phyloP scores from a whole-genome alignment of 2,797 vertebrate species.

The Cynodonichthys magdalenae region DNA sequence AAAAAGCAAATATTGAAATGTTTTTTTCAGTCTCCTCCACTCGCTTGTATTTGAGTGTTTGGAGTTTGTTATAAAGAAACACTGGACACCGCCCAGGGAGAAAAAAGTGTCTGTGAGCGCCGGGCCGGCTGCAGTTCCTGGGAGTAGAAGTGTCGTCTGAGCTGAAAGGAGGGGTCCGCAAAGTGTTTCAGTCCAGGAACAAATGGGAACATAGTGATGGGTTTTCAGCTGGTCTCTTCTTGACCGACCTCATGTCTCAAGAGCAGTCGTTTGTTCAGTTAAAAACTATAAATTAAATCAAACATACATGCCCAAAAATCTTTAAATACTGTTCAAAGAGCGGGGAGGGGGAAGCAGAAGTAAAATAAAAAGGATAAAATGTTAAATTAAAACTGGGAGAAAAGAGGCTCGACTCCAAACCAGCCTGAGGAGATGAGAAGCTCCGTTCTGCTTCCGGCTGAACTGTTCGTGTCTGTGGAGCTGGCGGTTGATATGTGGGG shows the following conservation, averaged over 20 bases:
- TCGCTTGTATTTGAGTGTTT: slow-evolving; percentile 60
- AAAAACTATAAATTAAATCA: slow-evolving; percentile 85
- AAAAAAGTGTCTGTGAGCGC: slow-evolving; percentile 38
- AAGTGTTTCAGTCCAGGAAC: slow-evolving; percentile 47
- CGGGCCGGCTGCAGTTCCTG: slow-evolving; percentile 46
- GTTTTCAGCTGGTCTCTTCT: slow-evolving; percentile 41
- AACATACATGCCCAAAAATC: slow-evolving; percentile 79
- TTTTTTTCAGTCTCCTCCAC: slow-evolving; percentile 64
- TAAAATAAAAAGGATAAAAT: slow-evolving; percentile 62
- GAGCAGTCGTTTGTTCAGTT: slow-evolving; percentile 76
- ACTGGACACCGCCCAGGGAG: slow-evolving; percentile 20
- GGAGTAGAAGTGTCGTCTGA: slow-evolving; percentile 52
- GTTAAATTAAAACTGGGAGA: slow-evolving; percentile 81
- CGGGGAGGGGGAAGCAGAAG: slow-evolving; percentile 17
- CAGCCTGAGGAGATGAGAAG: slow-evolving; percentile 39
- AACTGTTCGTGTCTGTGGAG: slow-evolving; percentile 59
- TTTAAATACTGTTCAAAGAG: slow-evolving; percentile 77
- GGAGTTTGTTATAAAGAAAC: slow-evolving; percentile 50
- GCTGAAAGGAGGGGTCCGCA: slow-evolving; percentile 28
- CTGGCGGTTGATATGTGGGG: slow-evolving; percentile 42
- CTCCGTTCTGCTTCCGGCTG: slow-evolving; percentile 57
- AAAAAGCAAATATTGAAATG: slow-evolving; percentile 32
- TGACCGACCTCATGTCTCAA: slow-evolving; percentile 56
- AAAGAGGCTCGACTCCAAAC: slow-evolving; percentile 37
- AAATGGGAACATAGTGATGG: slow-evolving; percentile 30